Evolutionary conservation across 2,888 invertebrate species (phyloP).

Genomic region (Chymomyza amoena): DNA sequence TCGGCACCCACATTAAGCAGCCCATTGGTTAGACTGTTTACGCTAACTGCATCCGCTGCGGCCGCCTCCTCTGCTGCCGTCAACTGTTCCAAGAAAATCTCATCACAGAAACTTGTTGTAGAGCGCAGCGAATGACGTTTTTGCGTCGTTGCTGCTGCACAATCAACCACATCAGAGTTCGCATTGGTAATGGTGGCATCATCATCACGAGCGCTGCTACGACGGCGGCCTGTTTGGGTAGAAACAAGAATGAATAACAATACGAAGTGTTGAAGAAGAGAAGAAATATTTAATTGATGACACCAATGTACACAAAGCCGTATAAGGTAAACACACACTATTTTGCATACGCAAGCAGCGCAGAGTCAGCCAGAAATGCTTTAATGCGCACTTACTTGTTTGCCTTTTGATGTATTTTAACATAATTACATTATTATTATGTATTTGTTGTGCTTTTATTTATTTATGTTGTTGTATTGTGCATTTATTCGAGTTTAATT

Average conservation of each 20-base stretch:
- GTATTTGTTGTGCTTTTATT: neutral
- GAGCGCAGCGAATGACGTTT: constrained; percentile 74
- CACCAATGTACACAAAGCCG: neutral
- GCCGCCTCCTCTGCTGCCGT: constrained; percentile 23
- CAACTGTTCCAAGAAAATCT: constrained; percentile 66
- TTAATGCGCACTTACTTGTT: constrained; percentile 56
- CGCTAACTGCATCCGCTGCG: constrained; percentile 26
- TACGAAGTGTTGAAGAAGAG: neutral
- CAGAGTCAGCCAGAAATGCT: constrained; percentile 29
- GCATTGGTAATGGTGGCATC: constrained; percentile 37
- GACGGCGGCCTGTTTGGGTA: constrained; percentile 54
- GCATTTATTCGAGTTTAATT: neutral
- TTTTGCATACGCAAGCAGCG: constrained; percentile 33
- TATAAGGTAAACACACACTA: neutral
- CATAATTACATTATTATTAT: neutral
- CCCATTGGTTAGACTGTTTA: constrained; percentile 46
- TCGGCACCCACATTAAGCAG: constrained; percentile 50
- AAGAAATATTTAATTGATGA: neutral
- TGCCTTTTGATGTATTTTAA: constrained; percentile 67
- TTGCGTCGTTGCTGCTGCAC: constrained; percentile 30
- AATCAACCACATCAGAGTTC: constrained; percentile 38
- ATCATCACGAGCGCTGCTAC: constrained; percentile 47
- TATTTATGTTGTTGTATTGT: neutral
- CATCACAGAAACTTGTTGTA: constrained; percentile 76
- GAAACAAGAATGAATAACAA: neutral